Evolutionary conservation across 2,888 invertebrate genomes (phyloP), one percentile per base, ranked within the genome.

Genomic region (Chamaedrilus cognettii): DNA sequence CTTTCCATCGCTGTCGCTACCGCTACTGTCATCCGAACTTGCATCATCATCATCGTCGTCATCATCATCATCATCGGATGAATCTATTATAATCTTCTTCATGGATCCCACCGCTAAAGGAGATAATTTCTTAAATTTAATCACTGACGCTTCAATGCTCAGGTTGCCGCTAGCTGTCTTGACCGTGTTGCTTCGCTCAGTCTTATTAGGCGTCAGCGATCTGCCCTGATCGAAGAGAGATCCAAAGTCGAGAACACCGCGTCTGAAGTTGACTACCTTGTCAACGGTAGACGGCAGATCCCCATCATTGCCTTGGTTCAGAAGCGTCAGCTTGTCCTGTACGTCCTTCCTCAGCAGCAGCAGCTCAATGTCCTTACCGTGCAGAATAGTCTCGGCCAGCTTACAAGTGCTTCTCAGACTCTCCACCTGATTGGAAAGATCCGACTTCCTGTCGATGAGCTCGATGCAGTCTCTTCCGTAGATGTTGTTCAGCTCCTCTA

Each of bases 351-450:
- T 83, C 59, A 84, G 74, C 52, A 84, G 76, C 55, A 84, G 75
- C 23, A 84, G 77, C 72, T 84, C 83, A 30, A 84, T 84, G 67
- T 84, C 84, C 71, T 83, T 83, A 35, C 84, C 83, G 60, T 82
- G 79, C 7, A 84, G 76, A 28, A 84, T 82, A 11, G 84, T 75
- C 69, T 84, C 83, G 0, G 84, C 83, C 35, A 84, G 75, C 71
- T 74, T 82, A 67, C 83, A 83, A 7, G 84, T 84, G 72, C 81
- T 83, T 68, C 81, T 80, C 34, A 84, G 70, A 60, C 80, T 78
- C 62, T 83, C 83, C 50, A 82, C 69, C 34, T 71, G 70, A 65
- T 59, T 56, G n/a, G 66, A 32, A 58, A 72, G 33, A 33, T 72
- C 72, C 51, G 78, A 74, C 66, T 79, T 77, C 65, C 78, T 75